Base-by-base conservation (phyloP, 2,113 vertebrate genomes). In the Nannospalax galili region DNA sequence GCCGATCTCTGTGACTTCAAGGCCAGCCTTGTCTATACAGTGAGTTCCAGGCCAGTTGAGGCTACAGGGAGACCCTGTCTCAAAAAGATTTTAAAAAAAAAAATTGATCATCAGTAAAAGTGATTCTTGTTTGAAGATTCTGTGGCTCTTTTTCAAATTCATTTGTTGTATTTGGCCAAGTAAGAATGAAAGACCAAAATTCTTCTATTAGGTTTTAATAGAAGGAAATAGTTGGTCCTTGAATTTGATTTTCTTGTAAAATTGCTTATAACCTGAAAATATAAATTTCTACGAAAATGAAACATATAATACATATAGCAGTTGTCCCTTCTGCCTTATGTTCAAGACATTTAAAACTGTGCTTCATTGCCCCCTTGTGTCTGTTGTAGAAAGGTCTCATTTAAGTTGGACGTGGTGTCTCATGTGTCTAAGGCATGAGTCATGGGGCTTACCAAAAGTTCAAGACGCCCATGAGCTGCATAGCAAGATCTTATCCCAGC, bases 341-440 rank as follows among this genome's bases (percentile, higher is more conserved):
- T 58, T 14, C 3, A 56, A 48, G 52, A 11, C 42, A 88, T 58
- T 24, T 40, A 2, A 12, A 73, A 32, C 20, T 91, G 65, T 88
- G 81, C 22, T 88, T 79, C 93, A 62, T 24, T 91, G 92, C 75
- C 94, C 87, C 64, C 94, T 95, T 96, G 92, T 93, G 74, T 74
- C 75, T 93, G 37, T 88, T 32, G 42, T 84, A 77, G 67, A 90
- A 92, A 74, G 58, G 40, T 65, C 37, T 60, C 48, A 40, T 28
- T 81, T 24, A 19, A 56, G 48, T 24, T 52, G 19, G 35, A 6
- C 42, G 2, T 69, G 82, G 42, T 35, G 10, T 19, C 17, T 48
- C 64, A n/a, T 85, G 45, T 48, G 15, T 22, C 35, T 24, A 56
- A 3, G 17, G 28, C 22, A 45, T 58, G 84, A 85, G 14, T 48